A percentile compares a stretch with the other conserved stretches of the same genome.
Evolutionary conservation across 2,888 invertebrate genomes (phyloP).

Genomic region (Stenodema calcarata): DNA sequence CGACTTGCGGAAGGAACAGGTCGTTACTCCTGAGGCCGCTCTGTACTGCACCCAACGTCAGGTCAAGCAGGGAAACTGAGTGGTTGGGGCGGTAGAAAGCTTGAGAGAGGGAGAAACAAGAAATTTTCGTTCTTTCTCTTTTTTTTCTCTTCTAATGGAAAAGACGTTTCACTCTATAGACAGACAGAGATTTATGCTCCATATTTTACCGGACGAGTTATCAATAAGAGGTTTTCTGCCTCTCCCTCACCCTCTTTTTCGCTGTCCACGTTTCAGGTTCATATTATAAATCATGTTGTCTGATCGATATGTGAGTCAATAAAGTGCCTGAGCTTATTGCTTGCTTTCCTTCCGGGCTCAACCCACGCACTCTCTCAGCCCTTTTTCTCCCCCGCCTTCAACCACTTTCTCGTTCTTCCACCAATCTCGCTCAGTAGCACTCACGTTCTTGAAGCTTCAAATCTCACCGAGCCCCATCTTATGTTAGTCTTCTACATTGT

Average conservation of each 20-base stretch:
- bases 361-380: background rate
- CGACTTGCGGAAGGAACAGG: background rate
- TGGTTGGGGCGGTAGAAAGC: background rate
- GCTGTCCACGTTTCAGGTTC: slow-evolving; percentile 14
- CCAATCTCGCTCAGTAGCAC: background rate
- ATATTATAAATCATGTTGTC: slow-evolving; percentile 8
- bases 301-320: slow-evolving; percentile 42
- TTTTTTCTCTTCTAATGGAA: background rate
- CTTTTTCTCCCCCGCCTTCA: background rate
- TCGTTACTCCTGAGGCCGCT: background rate
- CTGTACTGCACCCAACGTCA: background rate
- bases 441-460: background rate
- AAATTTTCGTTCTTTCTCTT: background rate
- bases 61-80: background rate
- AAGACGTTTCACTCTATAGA: slow-evolving; percentile 16
- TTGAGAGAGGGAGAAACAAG: background rate
- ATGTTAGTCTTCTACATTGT: background rate
- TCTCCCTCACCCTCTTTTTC: background rate
- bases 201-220: slow-evolving; percentile 34
- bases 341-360: slow-evolving; percentile 13
- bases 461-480: background rate
- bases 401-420: background rate
- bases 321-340: slow-evolving; percentile 26
- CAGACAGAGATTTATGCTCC: slow-evolving; percentile 40
- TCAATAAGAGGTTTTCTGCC: slow-evolving; percentile 17